Evolutionary conservation across 2,113 vertebrate genomes (phyloP).

Genomic region (Pachycephala philippinensis): DNA sequence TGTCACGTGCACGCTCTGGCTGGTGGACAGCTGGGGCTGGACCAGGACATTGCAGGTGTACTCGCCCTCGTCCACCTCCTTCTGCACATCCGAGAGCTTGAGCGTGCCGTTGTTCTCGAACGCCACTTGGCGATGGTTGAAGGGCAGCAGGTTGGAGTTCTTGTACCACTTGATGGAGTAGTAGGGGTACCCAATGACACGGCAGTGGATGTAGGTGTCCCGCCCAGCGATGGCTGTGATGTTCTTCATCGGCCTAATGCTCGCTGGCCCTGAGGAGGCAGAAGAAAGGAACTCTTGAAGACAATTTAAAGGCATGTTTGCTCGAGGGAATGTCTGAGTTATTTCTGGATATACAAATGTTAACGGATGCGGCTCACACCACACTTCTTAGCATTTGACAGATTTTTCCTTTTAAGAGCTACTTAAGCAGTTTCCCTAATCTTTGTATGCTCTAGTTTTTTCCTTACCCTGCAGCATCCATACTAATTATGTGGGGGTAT

Average conservation of each 20-base stretch:
- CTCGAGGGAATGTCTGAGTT: neutral
- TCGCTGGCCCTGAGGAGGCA: slow-evolving; percentile 87
- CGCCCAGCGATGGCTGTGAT: slow-evolving; percentile 95
- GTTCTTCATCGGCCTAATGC: slow-evolving; percentile 97
- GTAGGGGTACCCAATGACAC: slow-evolving; percentile 96
- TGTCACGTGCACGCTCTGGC: slow-evolving; percentile 90
- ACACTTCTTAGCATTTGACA: neutral
- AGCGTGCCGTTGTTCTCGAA: slow-evolving; percentile 97
- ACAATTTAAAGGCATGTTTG: slow-evolving; percentile 45
- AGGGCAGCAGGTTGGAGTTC: slow-evolving; percentile 93
- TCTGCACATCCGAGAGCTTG: slow-evolving; percentile 95
- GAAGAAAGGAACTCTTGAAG: slow-evolving; percentile 75
- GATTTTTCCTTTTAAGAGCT: slow-evolving; percentile 14
- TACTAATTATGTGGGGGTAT: neutral
- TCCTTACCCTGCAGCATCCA: slow-evolving; percentile 16
- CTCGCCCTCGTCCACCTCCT: slow-evolving; percentile 91
- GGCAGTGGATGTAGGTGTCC: slow-evolving; percentile 96
- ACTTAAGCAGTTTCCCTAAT: slow-evolving; percentile 27
- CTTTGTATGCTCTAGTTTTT: slow-evolving; percentile 38
- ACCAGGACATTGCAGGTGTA: slow-evolving; percentile 96
- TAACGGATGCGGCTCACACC: neutral
- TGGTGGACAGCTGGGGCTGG: slow-evolving; percentile 93
- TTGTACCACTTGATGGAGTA: slow-evolving; percentile 99
- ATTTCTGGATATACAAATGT: neutral
- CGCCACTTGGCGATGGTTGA: slow-evolving; percentile 96